Percentiles rank a stretch among this genome's conserved stretches.
Evolutionary conservation across 2,888 invertebrate genomes (phyloP).

Genomic region (Vesta saturnalis): DNA sequence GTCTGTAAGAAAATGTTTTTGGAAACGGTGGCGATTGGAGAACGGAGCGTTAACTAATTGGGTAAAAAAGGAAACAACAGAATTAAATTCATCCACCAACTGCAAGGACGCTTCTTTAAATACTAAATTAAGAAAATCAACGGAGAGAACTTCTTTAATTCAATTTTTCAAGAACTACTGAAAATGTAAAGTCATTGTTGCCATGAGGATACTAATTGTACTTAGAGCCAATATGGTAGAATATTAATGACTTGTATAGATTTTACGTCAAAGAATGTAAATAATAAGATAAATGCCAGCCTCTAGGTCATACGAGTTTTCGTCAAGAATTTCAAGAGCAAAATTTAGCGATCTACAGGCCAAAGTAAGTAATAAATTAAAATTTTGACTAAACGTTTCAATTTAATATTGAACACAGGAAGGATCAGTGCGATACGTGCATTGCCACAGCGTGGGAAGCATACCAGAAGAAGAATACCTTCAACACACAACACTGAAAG

Average conservation of each 20-base stretch:
- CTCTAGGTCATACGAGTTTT: conserved; percentile 1
- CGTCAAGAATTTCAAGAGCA: conserved; percentile 3
- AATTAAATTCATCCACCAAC: neutral
- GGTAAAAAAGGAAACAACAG: neutral
- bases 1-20: too few relatives aligned
- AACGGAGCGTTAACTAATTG: neutral
- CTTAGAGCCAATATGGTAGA: neutral
- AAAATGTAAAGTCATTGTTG: neutral
- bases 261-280: neutral
- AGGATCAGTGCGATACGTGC: too few relatives aligned
- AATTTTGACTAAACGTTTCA: neutral
- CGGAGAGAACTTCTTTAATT: neutral
- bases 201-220: neutral
- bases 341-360: conserved; percentile 2
- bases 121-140: neutral
- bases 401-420: too few relatives aligned
- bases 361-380: neutral
- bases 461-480: neutral
- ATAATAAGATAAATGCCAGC: neutral
- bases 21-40: neutral
- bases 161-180: neutral
- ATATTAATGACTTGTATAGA: conserved; percentile 5
- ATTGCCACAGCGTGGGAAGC: too few relatives aligned
- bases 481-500: neutral
- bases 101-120: neutral